phyloP scores from a whole-genome alignment of 2,888 invertebrate genomes.

The Hirtodrosophila histrioides region DNA sequence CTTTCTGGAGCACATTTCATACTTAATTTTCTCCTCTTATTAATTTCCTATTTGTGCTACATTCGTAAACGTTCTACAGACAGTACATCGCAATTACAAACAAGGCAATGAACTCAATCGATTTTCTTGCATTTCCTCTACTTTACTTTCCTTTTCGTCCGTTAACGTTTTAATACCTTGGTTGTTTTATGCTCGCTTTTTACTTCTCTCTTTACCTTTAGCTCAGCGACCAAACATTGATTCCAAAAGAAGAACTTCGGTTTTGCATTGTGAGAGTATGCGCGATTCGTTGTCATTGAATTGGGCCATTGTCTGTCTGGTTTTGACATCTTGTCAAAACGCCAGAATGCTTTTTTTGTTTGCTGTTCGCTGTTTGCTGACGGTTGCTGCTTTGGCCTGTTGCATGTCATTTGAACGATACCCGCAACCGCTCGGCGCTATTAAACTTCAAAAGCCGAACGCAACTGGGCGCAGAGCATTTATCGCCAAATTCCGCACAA shows the following conservation, averaged over 20 bases:
- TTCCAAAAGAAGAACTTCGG: too few species aligned
- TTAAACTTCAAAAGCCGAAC: constrained; percentile 73
- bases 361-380: constrained; percentile 13
- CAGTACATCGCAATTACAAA: too few species aligned
- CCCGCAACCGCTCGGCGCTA: constrained; percentile 61
- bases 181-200: too few species aligned
- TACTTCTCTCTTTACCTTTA: too few species aligned
- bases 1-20: background rate
- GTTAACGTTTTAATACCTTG: too few species aligned
- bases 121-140: too few species aligned
- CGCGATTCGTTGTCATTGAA: background rate
- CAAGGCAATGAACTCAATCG: too few species aligned
- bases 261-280: too few species aligned
- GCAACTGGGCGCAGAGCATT: constrained; percentile 79
- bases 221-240: too few species aligned
- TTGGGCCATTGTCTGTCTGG: constrained; percentile 5
- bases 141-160: too few species aligned
- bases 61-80: constrained; percentile 3
- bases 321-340: constrained; percentile 51
- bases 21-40: background rate
- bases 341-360: constrained; percentile 32
- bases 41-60: background rate
- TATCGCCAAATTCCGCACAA: constrained; percentile 73
- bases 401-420: constrained; percentile 35
- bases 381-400: constrained; percentile 27